Percentiles rank a stretch among this genome's conserved stretches.
These are phyloP conservation scores for Caenorhabditis sp. DNA, from an alignment of 2,888 invertebrate genomes.

Conservation along the genomic window DNA sequence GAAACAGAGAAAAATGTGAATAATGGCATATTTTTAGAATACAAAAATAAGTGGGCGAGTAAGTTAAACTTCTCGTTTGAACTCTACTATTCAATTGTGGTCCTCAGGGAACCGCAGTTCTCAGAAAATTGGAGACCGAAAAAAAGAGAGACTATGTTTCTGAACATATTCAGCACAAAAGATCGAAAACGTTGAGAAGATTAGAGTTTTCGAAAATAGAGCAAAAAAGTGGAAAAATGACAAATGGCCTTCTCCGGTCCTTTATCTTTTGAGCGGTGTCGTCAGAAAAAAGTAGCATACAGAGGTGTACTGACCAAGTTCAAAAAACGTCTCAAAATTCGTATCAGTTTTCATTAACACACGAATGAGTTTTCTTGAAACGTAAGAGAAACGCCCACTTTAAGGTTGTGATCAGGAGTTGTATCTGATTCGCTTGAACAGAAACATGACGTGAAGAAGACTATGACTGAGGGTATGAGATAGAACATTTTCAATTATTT, in stretches of 20 bases:
- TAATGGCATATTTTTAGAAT: slow-evolving; percentile 25
- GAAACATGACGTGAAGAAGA: neutral
- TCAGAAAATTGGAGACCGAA: slow-evolving; percentile 33
- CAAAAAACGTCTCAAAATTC: slow-evolving; percentile 1
- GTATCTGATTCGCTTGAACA: neutral
- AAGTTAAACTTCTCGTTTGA: slow-evolving; percentile 13
- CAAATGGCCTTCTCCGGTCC: slow-evolving; percentile 10
- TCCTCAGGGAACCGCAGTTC: slow-evolving; percentile 41
- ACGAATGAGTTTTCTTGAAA: neutral
- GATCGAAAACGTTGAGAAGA: slow-evolving; percentile 31
- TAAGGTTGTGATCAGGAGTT: neutral
- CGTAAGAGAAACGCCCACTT: neutral
- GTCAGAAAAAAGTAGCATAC: neutral
- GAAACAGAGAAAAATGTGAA: neutral
- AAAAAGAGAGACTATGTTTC: neutral
- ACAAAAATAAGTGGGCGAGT: slow-evolving; percentile 31
- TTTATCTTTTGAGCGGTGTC: neutral
- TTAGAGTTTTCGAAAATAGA: slow-evolving; percentile 16
- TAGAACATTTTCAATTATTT: no score
- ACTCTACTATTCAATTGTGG: slow-evolving; percentile 39
- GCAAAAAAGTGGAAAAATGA: slow-evolving; percentile 13
- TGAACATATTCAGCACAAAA: slow-evolving; percentile 32
- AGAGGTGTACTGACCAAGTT: neutral
- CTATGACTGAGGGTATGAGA: neutral
- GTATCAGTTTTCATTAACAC: slow-evolving; percentile 24